Conservation (phyloP, 2,113 vertebrate species). For the Chloropsis cyanopogon region DNA sequence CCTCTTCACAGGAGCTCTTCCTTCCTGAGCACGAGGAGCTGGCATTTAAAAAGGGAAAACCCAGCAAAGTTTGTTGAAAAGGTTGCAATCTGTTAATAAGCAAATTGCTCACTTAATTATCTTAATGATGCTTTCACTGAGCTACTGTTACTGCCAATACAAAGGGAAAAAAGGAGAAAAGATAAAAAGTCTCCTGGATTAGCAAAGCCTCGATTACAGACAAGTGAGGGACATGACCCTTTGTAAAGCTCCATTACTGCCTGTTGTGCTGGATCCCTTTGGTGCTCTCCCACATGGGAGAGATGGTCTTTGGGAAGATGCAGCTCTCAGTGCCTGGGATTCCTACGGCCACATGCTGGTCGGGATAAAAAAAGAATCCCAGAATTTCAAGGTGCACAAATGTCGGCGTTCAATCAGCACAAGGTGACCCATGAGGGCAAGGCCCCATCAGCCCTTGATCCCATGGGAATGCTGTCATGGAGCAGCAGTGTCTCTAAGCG, state of each 20-base stretch:
- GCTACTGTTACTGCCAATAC: not conserved
- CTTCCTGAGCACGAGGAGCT: rapidly evolving
- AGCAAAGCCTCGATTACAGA: rapidly evolving
- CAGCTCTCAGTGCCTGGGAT: not conserved
- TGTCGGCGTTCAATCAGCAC: rapidly evolving
- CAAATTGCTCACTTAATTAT: constrained; percentile 25
- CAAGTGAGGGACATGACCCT: rapidly evolving
- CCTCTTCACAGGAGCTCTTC: not conserved
- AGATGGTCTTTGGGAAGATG: not conserved
- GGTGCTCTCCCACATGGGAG: rapidly evolving
- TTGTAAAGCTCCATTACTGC: not conserved
- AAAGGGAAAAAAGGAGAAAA: not conserved
- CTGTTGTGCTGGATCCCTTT: not conserved
- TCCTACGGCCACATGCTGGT: rapidly evolving
- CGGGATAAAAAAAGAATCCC: not conserved
- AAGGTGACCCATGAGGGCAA: not conserved
- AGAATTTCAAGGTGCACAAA: not conserved
- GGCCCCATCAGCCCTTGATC: not conserved
- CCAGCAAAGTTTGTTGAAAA: not conserved
- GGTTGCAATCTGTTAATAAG: constrained; percentile 16
- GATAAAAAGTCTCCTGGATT: not conserved
- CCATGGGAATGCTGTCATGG: rapidly evolving
- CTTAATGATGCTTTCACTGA: not conserved
- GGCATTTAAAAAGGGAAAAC: not conserved
- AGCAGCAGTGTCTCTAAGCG: not conserved